Percentiles rank a stretch among this genome's conserved stretches.
These are phyloP conservation scores for Manis javanica DNA, from an alignment of 2,797 vertebrate genomes.

Conservation along the genomic window DNA sequence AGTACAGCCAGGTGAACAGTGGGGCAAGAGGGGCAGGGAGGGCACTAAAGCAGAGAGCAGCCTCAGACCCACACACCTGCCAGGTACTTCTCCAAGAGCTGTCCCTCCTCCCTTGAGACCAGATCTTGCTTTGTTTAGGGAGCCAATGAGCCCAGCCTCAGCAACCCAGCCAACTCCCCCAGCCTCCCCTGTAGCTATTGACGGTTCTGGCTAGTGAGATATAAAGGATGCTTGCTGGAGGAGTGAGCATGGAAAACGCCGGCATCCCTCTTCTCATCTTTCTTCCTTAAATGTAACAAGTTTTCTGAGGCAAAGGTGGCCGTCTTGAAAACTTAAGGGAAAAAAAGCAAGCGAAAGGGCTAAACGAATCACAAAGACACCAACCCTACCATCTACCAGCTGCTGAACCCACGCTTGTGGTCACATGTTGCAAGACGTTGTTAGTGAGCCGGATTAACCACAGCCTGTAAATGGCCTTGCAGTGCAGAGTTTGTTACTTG, in stretches of 20 bases:
- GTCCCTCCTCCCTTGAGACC: neutral
- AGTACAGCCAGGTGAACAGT: no score
- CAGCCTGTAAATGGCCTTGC: neutral
- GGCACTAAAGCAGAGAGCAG: neutral
- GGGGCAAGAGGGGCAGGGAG: neutral
- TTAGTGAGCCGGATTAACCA: neutral
- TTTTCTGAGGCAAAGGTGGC: neutral
- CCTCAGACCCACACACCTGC: neutral
- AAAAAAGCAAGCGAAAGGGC: neutral
- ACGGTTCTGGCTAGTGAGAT: neutral
- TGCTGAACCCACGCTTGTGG: neutral
- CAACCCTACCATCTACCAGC: neutral
- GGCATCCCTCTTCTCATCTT: neutral
- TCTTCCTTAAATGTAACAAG: neutral
- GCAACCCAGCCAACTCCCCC: neutral
- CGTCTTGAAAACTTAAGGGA: neutral
- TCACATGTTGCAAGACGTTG: neutral
- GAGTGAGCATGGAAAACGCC: neutral
- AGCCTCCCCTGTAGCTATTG: neutral
- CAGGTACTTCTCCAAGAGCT: neutral
- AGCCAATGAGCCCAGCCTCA: neutral
- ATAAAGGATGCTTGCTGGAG: neutral
- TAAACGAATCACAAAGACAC: neutral
- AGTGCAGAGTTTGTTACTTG: neutral
- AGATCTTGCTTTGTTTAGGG: neutral